Conservation (phyloP, 2,797 vertebrate genomes). For the Austrolebias charrua region DNA sequence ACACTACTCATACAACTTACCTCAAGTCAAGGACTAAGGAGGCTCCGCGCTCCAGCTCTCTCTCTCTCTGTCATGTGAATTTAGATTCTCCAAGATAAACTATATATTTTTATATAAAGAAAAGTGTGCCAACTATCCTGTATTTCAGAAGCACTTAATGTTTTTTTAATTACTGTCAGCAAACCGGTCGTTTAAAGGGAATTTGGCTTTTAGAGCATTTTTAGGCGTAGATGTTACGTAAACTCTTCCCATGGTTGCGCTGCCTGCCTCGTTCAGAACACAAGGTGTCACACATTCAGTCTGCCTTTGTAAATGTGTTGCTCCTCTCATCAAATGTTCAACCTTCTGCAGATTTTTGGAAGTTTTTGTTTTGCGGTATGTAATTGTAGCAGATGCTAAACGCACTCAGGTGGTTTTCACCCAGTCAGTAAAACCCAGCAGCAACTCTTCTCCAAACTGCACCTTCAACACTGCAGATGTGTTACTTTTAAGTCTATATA, state of each 20-base stretch:
- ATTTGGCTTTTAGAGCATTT: conserved; percentile 73
- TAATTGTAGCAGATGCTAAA: conserved; percentile 73
- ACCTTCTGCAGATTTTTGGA: conserved; percentile 57
- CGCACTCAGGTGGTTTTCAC: conserved; percentile 43
- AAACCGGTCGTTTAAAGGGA: conserved; percentile 81
- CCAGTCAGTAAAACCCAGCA: not conserved
- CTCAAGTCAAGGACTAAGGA: conserved; percentile 88
- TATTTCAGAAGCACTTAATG: conserved; percentile 84
- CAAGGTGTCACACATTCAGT: too few species aligned
- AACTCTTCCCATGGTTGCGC: conserved; percentile 59
- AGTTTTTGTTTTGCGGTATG: conserved; percentile 10
- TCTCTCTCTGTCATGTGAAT: conserved; percentile 54
- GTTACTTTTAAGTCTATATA: conserved; percentile 25
- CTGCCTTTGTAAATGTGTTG: conserved; percentile 47
- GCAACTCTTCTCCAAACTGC: conserved; percentile 33
- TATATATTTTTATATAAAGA: conserved; percentile 52
- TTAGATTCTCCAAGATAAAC: conserved; percentile 47
- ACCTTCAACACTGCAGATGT: conserved; percentile 23
- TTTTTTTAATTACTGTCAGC: conserved; percentile 67
- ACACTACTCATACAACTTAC: conserved; percentile 93
- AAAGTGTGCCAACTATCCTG: conserved; percentile 68
- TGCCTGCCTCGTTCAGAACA: conserved; percentile 44
- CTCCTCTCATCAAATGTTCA: conserved; percentile 44
- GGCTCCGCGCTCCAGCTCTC: conserved; percentile 11
- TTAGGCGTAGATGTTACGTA: conserved; percentile 38